A percentile compares a stretch with the other conserved stretches of the same genome.
phyloP scores from a whole-genome alignment of 1,140 invertebrate species.

The Brachionus calyciflorus region DNA sequence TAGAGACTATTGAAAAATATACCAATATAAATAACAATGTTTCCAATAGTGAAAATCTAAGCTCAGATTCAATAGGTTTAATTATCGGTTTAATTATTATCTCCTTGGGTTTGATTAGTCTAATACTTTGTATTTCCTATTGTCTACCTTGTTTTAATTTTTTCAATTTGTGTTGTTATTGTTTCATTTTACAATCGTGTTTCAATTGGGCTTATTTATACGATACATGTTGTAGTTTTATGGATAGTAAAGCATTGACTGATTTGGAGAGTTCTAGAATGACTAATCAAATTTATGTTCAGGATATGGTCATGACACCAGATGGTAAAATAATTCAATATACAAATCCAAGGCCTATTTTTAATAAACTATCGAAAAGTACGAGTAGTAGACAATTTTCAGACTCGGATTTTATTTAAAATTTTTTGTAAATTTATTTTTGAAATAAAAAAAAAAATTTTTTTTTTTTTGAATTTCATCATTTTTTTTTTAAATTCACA shows the following conservation, averaged over 20 bases:
- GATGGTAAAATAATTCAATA: constrained; percentile 23
- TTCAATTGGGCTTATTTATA: constrained; percentile 12
- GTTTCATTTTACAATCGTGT: background rate
- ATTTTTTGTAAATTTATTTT: no score
- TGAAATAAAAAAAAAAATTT: no score
- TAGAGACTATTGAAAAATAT: constrained; percentile 15
- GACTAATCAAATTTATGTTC: background rate
- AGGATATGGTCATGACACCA: background rate
- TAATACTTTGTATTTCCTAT: background rate
- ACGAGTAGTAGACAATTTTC: no score
- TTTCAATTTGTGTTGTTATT: background rate
- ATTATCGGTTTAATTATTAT: background rate
- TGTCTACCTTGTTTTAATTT: background rate
- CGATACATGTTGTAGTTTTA: background rate
- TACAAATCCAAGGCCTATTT: background rate
- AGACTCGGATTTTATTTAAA: no score
- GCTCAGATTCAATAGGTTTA: background rate
- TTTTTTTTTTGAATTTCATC: no score
- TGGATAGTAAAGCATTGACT: background rate
- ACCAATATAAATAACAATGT: background rate
- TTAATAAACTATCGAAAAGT: background rate
- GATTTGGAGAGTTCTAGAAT: background rate
- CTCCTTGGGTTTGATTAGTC: background rate
- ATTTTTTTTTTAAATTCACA: no score
- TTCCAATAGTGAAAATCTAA: background rate